Evolutionary conservation across 1,140 invertebrate species (phyloP).

Genomic region (Bombus terrestris): DNA sequence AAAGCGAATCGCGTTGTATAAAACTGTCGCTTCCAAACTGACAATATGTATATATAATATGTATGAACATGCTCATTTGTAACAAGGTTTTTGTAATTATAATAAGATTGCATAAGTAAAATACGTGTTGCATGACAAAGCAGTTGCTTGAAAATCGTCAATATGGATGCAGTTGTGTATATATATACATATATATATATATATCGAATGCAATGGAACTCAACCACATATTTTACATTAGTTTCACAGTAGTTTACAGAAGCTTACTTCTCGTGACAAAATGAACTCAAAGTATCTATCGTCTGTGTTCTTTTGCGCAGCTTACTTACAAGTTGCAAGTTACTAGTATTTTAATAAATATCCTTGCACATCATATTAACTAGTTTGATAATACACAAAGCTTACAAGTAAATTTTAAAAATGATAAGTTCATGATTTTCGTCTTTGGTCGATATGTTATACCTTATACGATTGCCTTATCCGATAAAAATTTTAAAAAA

Average conservation of each 20-base stretch:
- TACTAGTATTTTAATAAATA: neutral
- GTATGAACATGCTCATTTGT: no score
- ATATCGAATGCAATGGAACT: neutral
- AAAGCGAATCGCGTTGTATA: no score
- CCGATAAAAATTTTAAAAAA: neutral
- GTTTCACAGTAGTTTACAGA: neutral
- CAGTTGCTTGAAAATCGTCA: no score
- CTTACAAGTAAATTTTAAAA: neutral
- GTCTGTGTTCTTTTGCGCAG: neutral
- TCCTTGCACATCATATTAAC: neutral
- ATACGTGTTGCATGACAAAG: no score
- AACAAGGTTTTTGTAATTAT: no score
- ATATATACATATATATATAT: no score
- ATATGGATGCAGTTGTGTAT: no score
- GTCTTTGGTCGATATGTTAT: no score
- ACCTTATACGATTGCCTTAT: neutral
- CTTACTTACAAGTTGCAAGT: neutral
- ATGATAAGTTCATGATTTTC: neutral
- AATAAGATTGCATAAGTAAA: no score
- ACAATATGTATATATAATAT: no score
- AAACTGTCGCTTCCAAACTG: no score
- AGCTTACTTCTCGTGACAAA: neutral
- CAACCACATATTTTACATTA: neutral
- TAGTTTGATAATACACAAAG: neutral
- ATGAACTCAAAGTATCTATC: constrained; percentile 13